phyloP scores from a whole-genome alignment of 2,888 invertebrate species.

The Pristionchus maxplancki region DNA sequence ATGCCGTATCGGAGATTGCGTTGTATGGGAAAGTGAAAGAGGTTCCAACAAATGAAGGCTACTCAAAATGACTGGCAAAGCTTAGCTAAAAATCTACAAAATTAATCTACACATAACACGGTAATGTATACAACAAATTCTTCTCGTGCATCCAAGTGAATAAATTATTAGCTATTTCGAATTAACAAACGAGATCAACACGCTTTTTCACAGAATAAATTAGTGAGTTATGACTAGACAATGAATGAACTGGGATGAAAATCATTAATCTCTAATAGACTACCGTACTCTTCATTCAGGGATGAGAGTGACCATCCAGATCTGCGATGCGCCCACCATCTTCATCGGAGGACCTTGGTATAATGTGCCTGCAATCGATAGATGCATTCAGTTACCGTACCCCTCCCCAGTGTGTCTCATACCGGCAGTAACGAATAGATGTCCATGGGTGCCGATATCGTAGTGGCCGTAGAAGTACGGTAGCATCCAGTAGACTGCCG shows the following conservation, averaged over 20 bases:
- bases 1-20: conserved; percentile 5
- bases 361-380: conserved; percentile 66
- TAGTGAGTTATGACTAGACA: conserved; percentile 4
- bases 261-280: neutral
- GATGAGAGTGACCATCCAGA: conserved; percentile 76
- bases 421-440: conserved; percentile 68
- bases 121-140: neutral
- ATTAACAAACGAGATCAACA: conserved; percentile 22
- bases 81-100: neutral
- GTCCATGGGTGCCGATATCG: conserved; percentile 57
- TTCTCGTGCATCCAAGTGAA: neutral
- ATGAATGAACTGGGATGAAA: conserved; percentile 19
- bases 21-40: conserved; percentile 24
- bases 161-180: neutral
- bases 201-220: neutral
- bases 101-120: neutral
- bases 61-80: neutral
- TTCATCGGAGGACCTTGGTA: conserved; percentile 79
- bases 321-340: conserved; percentile 78
- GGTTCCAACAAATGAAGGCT: neutral
- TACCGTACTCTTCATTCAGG: neutral
- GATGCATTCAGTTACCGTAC: neutral
- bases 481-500: conserved; percentile 70
- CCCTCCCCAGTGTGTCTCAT: neutral
- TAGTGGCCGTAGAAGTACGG: conserved; percentile 76